Evolutionary conservation across 2,113 vertebrate genomes (phyloP), one percentile per base, ranked within the genome.

Genomic region (Formicarius rufipectus): DNA sequence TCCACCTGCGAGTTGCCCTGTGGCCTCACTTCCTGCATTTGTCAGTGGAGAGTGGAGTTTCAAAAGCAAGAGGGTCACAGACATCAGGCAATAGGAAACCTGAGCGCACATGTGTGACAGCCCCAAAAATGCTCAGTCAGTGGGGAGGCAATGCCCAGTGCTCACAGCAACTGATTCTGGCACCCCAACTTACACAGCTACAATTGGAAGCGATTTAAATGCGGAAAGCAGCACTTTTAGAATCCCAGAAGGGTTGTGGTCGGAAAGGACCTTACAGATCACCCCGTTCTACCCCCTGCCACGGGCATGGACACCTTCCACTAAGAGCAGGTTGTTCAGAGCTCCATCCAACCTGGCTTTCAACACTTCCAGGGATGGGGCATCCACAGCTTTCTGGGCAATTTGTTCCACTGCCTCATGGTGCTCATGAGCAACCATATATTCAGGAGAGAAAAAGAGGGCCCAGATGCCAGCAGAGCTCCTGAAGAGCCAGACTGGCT

Each of bases 21-120:
- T 90, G 85, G 64, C 87, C 95, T 71, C 20, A 59, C 49, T 97
- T 96, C 92, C 92, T 78, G 56, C 18, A 62, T 52, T 25, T 75
- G 2, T 88, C 55, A 95, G 89, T 62, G 71, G 53, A 79, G 45
- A 91, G 62, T 2, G 5, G 24, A 40, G 40, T 58, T 93, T 90
- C 88, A 81, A 87, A 95, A 49, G 73, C 52, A 52, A 52, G 53
- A 84, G 58, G 73, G 90, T 95, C 73, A 90, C 63, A 68, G 0
- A 11, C 74, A 77, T 7, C 52, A n/a, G 49, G 40, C 12, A 62
- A 56, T 79, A 84, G 96, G 89, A 95, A 97, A 84, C 52, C 73
- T 40, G 58, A 33, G 67, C 31, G 10, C 7, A 74, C 23, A 18
- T 2, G 44, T 67, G 49, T 33, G 33, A 73, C 5, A 22, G 13